Percentiles rank a stretch among this genome's conserved stretches.
phyloP scores from a whole-genome alignment of 2,113 vertebrate genomes.

The Hippocampus barbouri region DNA sequence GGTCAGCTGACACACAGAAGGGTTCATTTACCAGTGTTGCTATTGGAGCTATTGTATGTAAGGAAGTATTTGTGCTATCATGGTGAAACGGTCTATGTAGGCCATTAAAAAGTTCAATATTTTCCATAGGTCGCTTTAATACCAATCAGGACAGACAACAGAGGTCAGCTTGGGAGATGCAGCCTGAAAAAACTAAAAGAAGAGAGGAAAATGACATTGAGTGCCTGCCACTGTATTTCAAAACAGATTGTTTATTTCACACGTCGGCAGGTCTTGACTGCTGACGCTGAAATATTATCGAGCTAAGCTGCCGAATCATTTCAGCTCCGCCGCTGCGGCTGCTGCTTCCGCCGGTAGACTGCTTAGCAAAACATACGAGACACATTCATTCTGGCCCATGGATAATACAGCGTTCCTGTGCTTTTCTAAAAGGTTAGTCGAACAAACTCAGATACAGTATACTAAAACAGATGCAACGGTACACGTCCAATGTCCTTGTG shows the following conservation, averaged over 20 bases:
- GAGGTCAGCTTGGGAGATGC: background rate
- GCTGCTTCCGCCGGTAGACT: conserved; percentile 19
- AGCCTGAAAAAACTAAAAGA: background rate
- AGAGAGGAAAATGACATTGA: conserved; percentile 15
- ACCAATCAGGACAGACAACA: too few relatives aligned
- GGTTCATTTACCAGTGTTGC: too few relatives aligned
- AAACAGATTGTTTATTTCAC: conserved; percentile 50
- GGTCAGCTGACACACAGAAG: too few relatives aligned
- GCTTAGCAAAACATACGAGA: conserved; percentile 46
- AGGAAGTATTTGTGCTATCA: too few relatives aligned
- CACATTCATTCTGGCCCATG: conserved; percentile 25
- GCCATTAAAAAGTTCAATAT: too few relatives aligned
- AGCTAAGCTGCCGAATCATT: conserved; percentile 16
- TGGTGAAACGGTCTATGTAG: too few relatives aligned
- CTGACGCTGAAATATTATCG: conserved; percentile 30
- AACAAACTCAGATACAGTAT: conserved; percentile 9
- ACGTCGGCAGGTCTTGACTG: conserved; percentile 41
- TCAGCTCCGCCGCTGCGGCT: conserved; percentile 1
- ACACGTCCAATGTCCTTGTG: background rate
- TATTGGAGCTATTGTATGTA: too few relatives aligned
- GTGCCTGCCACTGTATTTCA: conserved; percentile 12
- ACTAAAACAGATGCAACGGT: conserved; percentile 7
- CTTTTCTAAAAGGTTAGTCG: background rate
- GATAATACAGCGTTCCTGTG: conserved; percentile 39
- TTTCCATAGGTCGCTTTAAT: too few relatives aligned